Evolutionary conservation across 1,140 invertebrate genomes (phyloP).

Genomic region (Andricus grossulariae): DNA sequence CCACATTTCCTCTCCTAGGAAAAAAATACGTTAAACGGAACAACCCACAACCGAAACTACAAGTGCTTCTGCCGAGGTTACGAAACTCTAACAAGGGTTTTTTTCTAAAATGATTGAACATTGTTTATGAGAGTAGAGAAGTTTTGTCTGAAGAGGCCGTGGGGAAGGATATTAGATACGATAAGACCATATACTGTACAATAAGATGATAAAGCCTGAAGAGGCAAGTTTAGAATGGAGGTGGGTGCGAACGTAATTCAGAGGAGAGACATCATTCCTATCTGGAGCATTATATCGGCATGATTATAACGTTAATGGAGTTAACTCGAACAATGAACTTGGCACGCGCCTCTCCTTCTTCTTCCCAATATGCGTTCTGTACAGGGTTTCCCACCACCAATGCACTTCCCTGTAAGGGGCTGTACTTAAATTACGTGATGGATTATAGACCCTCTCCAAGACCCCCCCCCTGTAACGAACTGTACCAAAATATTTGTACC

Average conservation of each 20-base stretch:
- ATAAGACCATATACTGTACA: not conserved
- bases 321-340: constrained; percentile 35
- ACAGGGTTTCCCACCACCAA: not conserved
- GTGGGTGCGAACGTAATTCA: constrained; percentile 16
- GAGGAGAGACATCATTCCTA: constrained; percentile 31
- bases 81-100: too few species aligned
- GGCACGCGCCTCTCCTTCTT: constrained; percentile 30
- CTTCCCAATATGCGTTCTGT: constrained; percentile 5
- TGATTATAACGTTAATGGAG: constrained; percentile 41
- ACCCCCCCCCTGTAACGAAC: too few species aligned
- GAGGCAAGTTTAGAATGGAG: constrained; percentile 18
- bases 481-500: too few species aligned
- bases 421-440: too few species aligned
- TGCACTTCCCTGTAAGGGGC: too few species aligned
- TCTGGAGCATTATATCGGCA: constrained; percentile 36
- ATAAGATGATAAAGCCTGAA: constrained; percentile 31
- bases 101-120: too few species aligned
- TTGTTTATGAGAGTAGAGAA: not conserved
- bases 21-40: too few species aligned
- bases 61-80: too few species aligned
- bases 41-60: too few species aligned
- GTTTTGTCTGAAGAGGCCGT: not conserved
- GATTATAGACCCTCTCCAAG: too few species aligned
- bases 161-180: not conserved
- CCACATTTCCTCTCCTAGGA: too few species aligned